Evolutionary conservation across 30 jellyfish, hydroid and myxozoan genomes (phyloP).

Genomic region (Mastigias papua): DNA sequence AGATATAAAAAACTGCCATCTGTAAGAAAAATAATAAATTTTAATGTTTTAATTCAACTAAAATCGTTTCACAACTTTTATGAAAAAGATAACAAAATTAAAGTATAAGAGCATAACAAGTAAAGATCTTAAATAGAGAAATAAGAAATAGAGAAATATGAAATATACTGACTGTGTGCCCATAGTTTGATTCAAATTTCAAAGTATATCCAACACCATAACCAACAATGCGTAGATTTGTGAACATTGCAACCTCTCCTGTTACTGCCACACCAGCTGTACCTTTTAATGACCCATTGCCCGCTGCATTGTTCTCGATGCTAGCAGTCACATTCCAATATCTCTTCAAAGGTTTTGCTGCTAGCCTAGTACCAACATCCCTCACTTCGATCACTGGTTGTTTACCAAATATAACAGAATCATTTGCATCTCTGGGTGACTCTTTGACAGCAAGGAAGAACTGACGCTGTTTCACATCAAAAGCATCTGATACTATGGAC

Average conservation of each 20-base stretch:
- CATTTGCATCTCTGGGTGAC: slow-evolving; percentile 75
- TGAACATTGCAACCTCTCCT: slow-evolving; percentile 65
- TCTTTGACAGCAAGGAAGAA: slow-evolving; percentile 70
- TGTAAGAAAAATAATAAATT: too few species aligned
- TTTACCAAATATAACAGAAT: slow-evolving; percentile 74
- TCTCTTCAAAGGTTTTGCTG: slow-evolving; percentile 72
- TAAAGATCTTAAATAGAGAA: too few species aligned
- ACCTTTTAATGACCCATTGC: slow-evolving; percentile 69
- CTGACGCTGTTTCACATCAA: slow-evolving; percentile 72
- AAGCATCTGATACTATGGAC: slow-evolving; percentile 68
- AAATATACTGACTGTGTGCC: slow-evolving; percentile 68
- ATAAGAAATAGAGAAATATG: too few species aligned
- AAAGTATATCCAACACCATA: slow-evolving; percentile 85
- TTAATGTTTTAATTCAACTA: too few species aligned
- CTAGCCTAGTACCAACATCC: slow-evolving; percentile 81
- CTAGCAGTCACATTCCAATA: slow-evolving; percentile 75
- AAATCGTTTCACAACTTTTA: background rate
- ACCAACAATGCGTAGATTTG: slow-evolving; percentile 62
- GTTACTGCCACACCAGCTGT: slow-evolving; percentile 10
- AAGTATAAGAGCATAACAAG: background rate
- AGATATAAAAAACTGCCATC: background rate
- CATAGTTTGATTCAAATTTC: slow-evolving; percentile 62
- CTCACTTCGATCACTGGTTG: slow-evolving; percentile 86
- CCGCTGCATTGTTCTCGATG: slow-evolving; percentile 32
- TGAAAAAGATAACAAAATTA: background rate